Conservation (phyloP, 2,113 vertebrate species). For the Amphiprion percula region DNA sequence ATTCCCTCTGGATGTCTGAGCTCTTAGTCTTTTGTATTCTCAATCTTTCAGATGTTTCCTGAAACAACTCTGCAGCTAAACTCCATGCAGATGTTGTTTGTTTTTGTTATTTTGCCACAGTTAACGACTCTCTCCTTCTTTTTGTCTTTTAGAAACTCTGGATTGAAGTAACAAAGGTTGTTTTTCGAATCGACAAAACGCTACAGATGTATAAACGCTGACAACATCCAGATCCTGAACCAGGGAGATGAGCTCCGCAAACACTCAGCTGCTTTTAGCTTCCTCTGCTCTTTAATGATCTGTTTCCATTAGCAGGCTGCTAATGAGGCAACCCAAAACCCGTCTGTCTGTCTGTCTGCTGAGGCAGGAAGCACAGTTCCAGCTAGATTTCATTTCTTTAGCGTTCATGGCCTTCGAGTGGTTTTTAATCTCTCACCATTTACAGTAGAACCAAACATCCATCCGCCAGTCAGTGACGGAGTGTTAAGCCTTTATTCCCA, state of each 20-base stretch:
- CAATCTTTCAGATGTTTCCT: too few relatives aligned
- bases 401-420: too few relatives aligned
- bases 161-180: too few relatives aligned
- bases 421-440: neutral
- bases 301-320: slow-evolving; percentile 66
- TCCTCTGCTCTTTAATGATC: slow-evolving; percentile 64
- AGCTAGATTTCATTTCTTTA: neutral
- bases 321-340: slow-evolving; percentile 50
- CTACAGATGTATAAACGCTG: neutral
- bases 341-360: neutral
- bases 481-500: neutral
- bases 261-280: slow-evolving; percentile 48
- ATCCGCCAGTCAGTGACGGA: neutral
- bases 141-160: too few relatives aligned
- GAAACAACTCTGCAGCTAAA: too few relatives aligned
- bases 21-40: too few relatives aligned
- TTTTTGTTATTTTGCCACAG: too few relatives aligned
- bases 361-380: neutral
- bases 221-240: slow-evolving; percentile 1
- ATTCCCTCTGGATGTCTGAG: too few relatives aligned
- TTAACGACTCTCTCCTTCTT: too few relatives aligned
- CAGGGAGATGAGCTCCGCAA: neutral
- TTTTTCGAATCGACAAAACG: neutral
- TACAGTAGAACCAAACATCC: neutral
- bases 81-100: too few relatives aligned